Conservation (phyloP, 2,888 invertebrate genomes). For the Drosophila meridionalis region DNA sequence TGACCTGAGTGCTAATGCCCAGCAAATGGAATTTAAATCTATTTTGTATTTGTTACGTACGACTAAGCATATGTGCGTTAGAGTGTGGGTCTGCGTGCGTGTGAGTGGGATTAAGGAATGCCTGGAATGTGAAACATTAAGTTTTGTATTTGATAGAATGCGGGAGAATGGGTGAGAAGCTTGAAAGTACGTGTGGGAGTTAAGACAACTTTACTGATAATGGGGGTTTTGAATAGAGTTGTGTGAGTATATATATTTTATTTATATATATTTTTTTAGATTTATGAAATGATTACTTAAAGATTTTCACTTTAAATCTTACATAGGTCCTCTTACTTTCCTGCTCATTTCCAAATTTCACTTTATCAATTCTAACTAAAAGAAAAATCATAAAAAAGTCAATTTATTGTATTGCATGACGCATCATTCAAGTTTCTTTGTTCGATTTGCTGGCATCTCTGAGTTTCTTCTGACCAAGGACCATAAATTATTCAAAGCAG, state of each 20-base stretch:
- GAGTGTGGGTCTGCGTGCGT: constrained; percentile 6
- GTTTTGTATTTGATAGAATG: constrained; percentile 3
- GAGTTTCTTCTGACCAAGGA: constrained; percentile 17
- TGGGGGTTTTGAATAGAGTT: neutral
- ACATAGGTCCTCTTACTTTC: neutral
- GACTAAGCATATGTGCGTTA: constrained; percentile 54
- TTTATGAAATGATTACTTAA: no score
- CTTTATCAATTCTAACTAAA: constrained; percentile 18
- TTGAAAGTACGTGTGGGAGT: neutral
- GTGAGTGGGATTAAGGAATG: constrained; percentile 33
- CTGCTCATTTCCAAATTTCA: constrained; percentile 1
- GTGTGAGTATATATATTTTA: no score
- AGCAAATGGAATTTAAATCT: constrained; percentile 78
- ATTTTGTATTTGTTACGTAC: constrained; percentile 72
- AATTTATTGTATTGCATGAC: constrained; percentile 62
- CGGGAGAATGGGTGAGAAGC: neutral
- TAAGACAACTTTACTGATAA: neutral
- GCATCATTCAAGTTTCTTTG: constrained; percentile 57
- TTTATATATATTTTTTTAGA: no score
- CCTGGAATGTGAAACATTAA: constrained; percentile 30
- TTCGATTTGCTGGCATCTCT: constrained; percentile 32
- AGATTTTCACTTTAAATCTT: no score
- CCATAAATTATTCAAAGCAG: constrained; percentile 80
- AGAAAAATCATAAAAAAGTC: neutral
- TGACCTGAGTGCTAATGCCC: constrained; percentile 77